These are phyloP conservation scores for Crax fasciolata DNA, from an alignment of 2,797 vertebrate species.

Conservation along the genomic window DNA sequence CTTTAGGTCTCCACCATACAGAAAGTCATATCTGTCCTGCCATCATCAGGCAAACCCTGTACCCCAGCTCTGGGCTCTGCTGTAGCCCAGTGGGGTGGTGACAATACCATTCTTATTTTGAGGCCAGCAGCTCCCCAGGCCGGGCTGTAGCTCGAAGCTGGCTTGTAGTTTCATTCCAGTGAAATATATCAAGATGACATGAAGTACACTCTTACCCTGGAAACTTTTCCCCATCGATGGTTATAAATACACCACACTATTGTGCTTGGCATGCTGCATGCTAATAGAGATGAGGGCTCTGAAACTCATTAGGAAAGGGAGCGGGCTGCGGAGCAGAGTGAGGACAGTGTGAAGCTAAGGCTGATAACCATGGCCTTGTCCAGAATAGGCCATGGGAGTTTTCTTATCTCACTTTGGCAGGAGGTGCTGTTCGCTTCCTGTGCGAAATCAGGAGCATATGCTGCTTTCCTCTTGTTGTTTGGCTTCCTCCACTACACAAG, in stretches of 20 bases:
- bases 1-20: not conserved
- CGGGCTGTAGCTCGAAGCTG: slow-evolving; percentile 17
- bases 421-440: slow-evolving; percentile 98
- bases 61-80: not conserved
- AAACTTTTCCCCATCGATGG: slow-evolving; percentile 73
- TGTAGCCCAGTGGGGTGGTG: not conserved
- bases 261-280: slow-evolving; percentile 82
- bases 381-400: slow-evolving; percentile 96
- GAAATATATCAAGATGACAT: slow-evolving; percentile 73
- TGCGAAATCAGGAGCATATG: slow-evolving; percentile 97
- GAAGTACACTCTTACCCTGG: slow-evolving; percentile 80
- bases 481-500: slow-evolving; percentile 97
- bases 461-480: slow-evolving; percentile 99
- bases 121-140: not conserved
- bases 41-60: not conserved
- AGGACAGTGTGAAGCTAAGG: slow-evolving; percentile 87
- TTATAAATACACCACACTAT: slow-evolving; percentile 84
- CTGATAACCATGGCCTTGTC: slow-evolving; percentile 90
- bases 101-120: not conserved
- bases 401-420: slow-evolving; percentile 99
- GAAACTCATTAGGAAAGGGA: slow-evolving; percentile 83
- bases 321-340: slow-evolving; percentile 78
- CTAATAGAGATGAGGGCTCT: slow-evolving; percentile 90
- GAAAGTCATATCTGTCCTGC: not conserved
- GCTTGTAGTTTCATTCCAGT: slow-evolving; percentile 59